phyloP scores from a whole-genome alignment of 2,113 vertebrate species.

The Arothron firmamentum region DNA sequence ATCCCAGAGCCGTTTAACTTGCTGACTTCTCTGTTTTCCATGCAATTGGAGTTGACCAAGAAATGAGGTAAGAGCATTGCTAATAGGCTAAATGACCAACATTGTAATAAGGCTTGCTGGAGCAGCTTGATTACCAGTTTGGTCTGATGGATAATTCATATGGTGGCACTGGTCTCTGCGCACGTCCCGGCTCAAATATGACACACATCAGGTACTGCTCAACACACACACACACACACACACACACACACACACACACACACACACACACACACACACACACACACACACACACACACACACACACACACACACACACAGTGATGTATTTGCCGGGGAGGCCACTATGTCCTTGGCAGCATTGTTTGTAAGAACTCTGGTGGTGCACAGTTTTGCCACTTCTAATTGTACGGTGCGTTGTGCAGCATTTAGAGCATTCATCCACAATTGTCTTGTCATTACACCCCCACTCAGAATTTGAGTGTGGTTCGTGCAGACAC shows the following conservation, averaged over 20 bases:
- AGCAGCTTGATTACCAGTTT: slow-evolving; percentile 69
- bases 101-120: slow-evolving; percentile 56
- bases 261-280: slow-evolving; percentile 6
- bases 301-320: neutral
- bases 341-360: slow-evolving; percentile 45
- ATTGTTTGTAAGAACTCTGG: slow-evolving; percentile 32
- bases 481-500: slow-evolving; percentile 14
- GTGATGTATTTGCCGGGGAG: neutral
- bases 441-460: slow-evolving; percentile 36
- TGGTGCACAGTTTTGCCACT: slow-evolving; percentile 28
- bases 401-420: slow-evolving; percentile 38
- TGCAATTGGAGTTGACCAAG: slow-evolving; percentile 72
- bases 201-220: slow-evolving; percentile 28
- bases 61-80: slow-evolving; percentile 73
- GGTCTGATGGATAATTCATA: slow-evolving; percentile 71
- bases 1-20: slow-evolving; percentile 60
- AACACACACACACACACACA: slow-evolving; percentile 3
- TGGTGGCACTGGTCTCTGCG: slow-evolving; percentile 50
- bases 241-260: neutral
- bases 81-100: slow-evolving; percentile 70
- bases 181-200: slow-evolving; percentile 49
- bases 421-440: slow-evolving; percentile 26
- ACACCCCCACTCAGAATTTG: slow-evolving; percentile 28
- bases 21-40: slow-evolving; percentile 70
- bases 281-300: slow-evolving; percentile 6